phyloP scores from a whole-genome alignment of 53 echinoderm and acorn worm species.

The Holothuria scabra region DNA sequence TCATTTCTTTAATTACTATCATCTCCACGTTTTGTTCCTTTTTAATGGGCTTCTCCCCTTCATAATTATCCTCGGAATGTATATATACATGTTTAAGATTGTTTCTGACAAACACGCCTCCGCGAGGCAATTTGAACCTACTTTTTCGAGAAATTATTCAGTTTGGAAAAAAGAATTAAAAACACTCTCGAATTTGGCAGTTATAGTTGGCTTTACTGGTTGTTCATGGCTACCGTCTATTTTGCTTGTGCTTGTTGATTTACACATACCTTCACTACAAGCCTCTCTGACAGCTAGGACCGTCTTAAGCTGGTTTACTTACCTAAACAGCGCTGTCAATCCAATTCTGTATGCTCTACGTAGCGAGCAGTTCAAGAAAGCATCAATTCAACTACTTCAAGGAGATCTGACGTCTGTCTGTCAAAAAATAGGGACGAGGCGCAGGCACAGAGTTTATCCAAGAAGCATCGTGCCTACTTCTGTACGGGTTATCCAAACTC shows the following conservation, averaged over 20 bases:
- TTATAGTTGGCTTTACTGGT: conserved; percentile 66
- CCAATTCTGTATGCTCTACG: conserved; percentile 68
- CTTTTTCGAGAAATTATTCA: background rate
- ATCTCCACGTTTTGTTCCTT: conserved; percentile 61
- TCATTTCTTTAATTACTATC: conserved; percentile 56
- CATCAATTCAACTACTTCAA: conserved; percentile 9
- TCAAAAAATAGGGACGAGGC: background rate
- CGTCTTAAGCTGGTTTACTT: conserved; percentile 68
- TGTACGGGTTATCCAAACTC: too few species aligned
- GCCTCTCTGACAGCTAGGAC: conserved; percentile 61
- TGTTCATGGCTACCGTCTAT: conserved; percentile 67
- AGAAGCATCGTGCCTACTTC: background rate
- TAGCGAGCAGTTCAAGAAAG: conserved; percentile 61
- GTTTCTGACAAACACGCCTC: conserved; percentile 50
- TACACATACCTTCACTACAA: conserved; percentile 47
- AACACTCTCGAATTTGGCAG: conserved; percentile 62
- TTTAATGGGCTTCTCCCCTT: conserved; percentile 63
- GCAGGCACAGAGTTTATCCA: background rate
- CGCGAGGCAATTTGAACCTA: background rate
- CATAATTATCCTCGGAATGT: conserved; percentile 53
- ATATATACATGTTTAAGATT: conserved; percentile 54
- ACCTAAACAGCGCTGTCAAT: conserved; percentile 73
- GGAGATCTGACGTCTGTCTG: background rate
- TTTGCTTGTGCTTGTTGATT: conserved; percentile 61
- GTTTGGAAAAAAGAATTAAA: conserved; percentile 52